Base-by-base conservation (phyloP, 2,888 invertebrate species). In the Caenorhabditis zanzibari region DNA sequence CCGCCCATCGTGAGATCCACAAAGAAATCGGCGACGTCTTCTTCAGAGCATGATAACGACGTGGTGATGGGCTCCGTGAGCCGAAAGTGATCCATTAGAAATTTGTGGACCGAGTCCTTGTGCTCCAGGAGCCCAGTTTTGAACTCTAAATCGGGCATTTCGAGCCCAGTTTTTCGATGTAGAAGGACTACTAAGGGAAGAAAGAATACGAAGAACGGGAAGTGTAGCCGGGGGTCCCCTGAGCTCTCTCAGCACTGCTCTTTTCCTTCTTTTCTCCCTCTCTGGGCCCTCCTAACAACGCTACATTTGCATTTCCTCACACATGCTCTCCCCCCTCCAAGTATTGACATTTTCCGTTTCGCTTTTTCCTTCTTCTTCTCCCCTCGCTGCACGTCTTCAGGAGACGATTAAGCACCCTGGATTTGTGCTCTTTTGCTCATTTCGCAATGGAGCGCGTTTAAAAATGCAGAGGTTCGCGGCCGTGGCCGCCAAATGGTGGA, bases 11-110 rank as follows among this genome's bases (percentile, higher is more conserved):
- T 76, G 24, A 89, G 59, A 80, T 89, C 89, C 0, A 54, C 75
- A 71, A 89, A 89, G 79, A 89, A 89, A 28, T 79, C 82, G 22
- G 69, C 41, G 24, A 88, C 85, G 58, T 88, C 86, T 12, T 85
- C 84, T 54, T 44, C 59, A n/a, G 82, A 56, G 16, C 85, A 84
- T 49, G 79, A 71, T n/a, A 86, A 26, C 10, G 82, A 81, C n/a
- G 68, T 66, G 0, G 88, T 88, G 47, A 88, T 88, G 1, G 88
- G 88, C 64, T 88, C 88, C n/a, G 81, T 85, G 28, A 82, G 74
- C 9, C 88, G 76, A 47, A 88, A 88, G 38, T 86, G 80, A 7
- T 88, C 81, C 49, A 86, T 52, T 0, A 88, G 75, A 35, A 88
- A 88, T 26, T 58, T 56, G 47, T 88, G 84, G 12, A 88, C 88